Evolutionary conservation across 2,888 invertebrate genomes (phyloP).

Genomic region (Cyrtodaria siliqua): DNA sequence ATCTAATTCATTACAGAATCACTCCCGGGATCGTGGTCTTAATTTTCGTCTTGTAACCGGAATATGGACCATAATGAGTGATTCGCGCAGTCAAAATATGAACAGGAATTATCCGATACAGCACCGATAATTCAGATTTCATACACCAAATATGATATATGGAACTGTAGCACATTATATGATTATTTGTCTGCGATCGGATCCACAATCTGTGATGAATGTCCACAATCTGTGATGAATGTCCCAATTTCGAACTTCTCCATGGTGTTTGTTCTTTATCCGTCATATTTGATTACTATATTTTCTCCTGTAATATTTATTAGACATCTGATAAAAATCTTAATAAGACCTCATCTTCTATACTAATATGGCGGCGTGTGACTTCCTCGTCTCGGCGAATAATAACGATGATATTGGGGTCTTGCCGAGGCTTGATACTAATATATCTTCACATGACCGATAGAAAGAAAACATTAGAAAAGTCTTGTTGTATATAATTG

Average conservation of each 20-base stretch:
- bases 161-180: conserved; percentile 19
- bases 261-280: conserved; percentile 36
- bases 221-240: conserved; percentile 35
- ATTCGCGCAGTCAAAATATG: conserved; percentile 57
- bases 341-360: conserved; percentile 52
- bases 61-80: conserved; percentile 28
- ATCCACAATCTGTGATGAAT: conserved; percentile 33
- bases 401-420: conserved; percentile 51
- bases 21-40: conserved; percentile 20
- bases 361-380: conserved; percentile 27
- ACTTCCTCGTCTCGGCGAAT: conserved; percentile 15
- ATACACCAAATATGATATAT: conserved; percentile 47
- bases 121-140: conserved; percentile 47
- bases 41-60: conserved; percentile 37
- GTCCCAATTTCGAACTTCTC: conserved; percentile 20
- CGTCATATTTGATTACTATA: conserved; percentile 64
- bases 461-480: conserved; percentile 37
- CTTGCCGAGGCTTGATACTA: conserved; percentile 23
- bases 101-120: conserved; percentile 53
- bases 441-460: conserved; percentile 45
- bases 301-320: conserved; percentile 61
- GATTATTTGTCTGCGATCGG: conserved; percentile 20
- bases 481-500: conserved; percentile 37
- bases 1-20: conserved; percentile 14
- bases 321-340: conserved; percentile 60